Percentiles rank a stretch among this genome's conserved stretches.
These are phyloP conservation scores for Zaprionus camerounensis DNA, from an alignment of 1,140 invertebrate genomes.

Conservation along the genomic window DNA sequence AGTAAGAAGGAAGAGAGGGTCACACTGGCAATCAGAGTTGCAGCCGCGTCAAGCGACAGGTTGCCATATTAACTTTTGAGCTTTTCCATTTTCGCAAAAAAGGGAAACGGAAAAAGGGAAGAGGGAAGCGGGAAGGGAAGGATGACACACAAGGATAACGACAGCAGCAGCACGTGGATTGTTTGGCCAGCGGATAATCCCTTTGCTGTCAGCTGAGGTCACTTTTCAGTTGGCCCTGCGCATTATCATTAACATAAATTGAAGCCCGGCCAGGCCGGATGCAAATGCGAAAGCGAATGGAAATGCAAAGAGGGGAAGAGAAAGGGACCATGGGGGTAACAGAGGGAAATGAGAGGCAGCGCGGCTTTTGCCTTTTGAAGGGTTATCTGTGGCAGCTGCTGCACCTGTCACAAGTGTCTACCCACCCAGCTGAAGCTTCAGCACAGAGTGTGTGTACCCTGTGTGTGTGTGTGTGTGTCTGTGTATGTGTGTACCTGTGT, in stretches of 20 bases:
- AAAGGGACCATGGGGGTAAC: neutral
- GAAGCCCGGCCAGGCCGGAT: conserved; percentile 5
- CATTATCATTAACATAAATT: conserved; percentile 50
- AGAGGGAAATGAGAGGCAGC: conserved; percentile 6
- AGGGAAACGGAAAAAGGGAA: neutral
- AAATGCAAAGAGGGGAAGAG: neutral
- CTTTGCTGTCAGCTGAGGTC: conserved; percentile 74
- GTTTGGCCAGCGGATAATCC: conserved; percentile 72
- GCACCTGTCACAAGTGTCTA: conserved; percentile 50
- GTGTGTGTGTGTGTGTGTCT: neutral
- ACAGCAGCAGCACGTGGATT: conserved; percentile 54
- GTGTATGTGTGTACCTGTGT: conserved; percentile 5
- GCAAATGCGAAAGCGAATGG: conserved; percentile 12
- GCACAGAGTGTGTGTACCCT: neutral
- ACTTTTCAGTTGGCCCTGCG: conserved; percentile 39
- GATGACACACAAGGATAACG: neutral
- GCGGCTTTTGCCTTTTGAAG: conserved; percentile 42
- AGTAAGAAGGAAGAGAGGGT: too few relatives aligned
- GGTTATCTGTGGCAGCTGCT: conserved; percentile 44
- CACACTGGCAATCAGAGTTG: conserved; percentile 18
- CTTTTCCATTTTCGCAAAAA: conserved; percentile 30
- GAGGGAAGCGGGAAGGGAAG: too few relatives aligned
- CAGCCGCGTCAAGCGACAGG: conserved; percentile 36
- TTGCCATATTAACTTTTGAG: conserved; percentile 48
- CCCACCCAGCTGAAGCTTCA: neutral